Evolutionary conservation across 2,888 invertebrate genomes (phyloP).

Genomic region (Athalia cordata): DNA sequence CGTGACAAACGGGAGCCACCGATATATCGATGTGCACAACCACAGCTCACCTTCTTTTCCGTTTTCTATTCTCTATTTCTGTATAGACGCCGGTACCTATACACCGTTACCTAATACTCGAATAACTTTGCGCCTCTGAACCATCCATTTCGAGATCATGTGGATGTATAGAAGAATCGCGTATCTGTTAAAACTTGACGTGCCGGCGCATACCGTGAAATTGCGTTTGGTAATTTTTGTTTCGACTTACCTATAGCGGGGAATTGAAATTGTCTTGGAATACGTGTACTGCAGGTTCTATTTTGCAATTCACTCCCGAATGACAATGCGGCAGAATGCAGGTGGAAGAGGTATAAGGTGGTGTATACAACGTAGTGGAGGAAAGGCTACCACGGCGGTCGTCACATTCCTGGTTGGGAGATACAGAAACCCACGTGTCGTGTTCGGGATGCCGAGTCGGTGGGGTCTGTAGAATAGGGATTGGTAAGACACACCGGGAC

Average conservation of each 20-base stretch:
- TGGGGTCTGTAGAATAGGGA: constrained; percentile 32
- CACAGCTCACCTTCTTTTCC: not conserved
- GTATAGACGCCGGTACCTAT: not conserved
- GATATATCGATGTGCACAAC: not conserved
- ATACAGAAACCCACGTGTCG: constrained; percentile 32
- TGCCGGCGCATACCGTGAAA: constrained; percentile 12
- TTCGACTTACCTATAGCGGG: not conserved
- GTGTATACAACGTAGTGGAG: too few species aligned
- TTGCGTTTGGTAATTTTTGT: not conserved
- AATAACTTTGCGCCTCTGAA: too few species aligned
- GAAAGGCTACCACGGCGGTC: too few species aligned
- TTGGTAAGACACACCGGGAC: constrained; percentile 43
- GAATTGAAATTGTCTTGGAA: constrained; percentile 31
- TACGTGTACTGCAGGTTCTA: too few species aligned
- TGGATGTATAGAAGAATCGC: too few species aligned
- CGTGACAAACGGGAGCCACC: constrained; percentile 17
- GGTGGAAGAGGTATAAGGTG: too few species aligned
- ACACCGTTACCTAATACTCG: too few species aligned
- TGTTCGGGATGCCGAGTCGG: constrained; percentile 15
- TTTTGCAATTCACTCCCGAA: constrained; percentile 7
- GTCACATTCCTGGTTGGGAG: not conserved
- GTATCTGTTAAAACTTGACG: not conserved
- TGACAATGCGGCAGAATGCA: too few species aligned
- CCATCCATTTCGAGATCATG: not conserved
- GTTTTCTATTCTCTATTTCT: not conserved